Evolutionary conservation across 92 coral and sea anemone genomes (phyloP), one percentile per base, ranked within the genome.

Genomic region (Paragorgia papillata): DNA sequence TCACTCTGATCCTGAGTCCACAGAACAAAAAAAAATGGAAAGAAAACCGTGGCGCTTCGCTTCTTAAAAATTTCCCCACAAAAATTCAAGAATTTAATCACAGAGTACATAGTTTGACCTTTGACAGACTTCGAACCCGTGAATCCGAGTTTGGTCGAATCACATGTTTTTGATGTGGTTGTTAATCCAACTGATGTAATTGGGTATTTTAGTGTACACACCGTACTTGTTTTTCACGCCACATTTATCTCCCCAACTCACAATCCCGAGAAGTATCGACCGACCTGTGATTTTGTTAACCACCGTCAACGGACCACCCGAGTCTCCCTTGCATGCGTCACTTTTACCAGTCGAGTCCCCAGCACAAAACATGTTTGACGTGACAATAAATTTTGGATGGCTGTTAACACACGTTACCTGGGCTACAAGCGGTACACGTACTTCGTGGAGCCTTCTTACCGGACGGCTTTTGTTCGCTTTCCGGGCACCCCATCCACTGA

Each of bases 281-380:
- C 97, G 89, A 7, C 80, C 32, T 18, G 86, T 56, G 12, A n/a
- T 58, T 8, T 84, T 82, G 80, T 87, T 91, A 12, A 89, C 87
- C 12, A 95, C 84, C 50, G 99, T 81, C 50, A 95, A 84, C 27
- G 99, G 99, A 12, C 99, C 99, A 10, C 99, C 97, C 14, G 97
- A 91, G 76, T 95, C 99, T 1, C 99, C 99, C 28, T 95, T 88
- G 37, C 99, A 95, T 21, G 92, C 92, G 55, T 87, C 91, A 9
- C 86, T 86, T 51, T 66, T 71, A 26, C 86, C 79, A 69, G 84
- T 34, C 3, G 79, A 69, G 37, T 54, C 34, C 9, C 99, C 99
- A 13, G 99, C 99, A 79, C 99, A 95, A 79, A 91, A 87, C 99
- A 95, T 95, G 66, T 91, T 95, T 13, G 65, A 64, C 9, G 99